Conservation (phyloP, 2,113 vertebrate species). For the Salvator merianae region DNA sequence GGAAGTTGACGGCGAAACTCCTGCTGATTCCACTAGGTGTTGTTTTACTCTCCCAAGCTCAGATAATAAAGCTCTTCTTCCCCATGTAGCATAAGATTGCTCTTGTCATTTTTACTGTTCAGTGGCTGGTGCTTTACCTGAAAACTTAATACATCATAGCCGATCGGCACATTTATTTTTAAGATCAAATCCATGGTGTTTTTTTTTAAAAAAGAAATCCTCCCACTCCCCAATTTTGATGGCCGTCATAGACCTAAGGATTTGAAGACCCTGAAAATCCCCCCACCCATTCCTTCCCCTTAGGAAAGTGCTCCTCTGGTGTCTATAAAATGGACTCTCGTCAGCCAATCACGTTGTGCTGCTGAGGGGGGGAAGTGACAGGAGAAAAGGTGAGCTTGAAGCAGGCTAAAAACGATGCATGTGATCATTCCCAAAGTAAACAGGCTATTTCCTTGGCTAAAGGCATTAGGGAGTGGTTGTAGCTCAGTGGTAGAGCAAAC, state of each 20-base stretch:
- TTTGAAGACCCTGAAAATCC: not conserved
- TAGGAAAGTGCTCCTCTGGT: too few relatives aligned
- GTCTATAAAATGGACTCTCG: constrained; percentile 64
- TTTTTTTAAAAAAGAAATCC: constrained; percentile 9
- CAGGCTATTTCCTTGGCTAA: too few relatives aligned
- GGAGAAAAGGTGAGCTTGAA: too few relatives aligned
- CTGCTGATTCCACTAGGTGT: too few relatives aligned
- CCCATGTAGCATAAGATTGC: constrained; percentile 28
- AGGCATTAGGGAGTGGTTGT: too few relatives aligned
- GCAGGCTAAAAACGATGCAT: too few relatives aligned
- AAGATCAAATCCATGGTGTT: constrained; percentile 63
- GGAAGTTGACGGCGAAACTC: not conserved
- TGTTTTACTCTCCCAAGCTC: not conserved
- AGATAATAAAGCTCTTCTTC: constrained; percentile 21
- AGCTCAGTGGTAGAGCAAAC: too few relatives aligned
- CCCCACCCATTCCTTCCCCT: constrained; percentile 34
- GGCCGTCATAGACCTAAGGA: not conserved
- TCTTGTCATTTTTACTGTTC: constrained; percentile 44
- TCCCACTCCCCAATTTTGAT: not conserved
- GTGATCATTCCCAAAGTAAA: too few relatives aligned
- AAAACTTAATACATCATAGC: constrained; percentile 62
- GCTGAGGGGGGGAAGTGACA: too few relatives aligned
- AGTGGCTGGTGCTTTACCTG: constrained; percentile 55
- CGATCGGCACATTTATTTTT: constrained; percentile 59
- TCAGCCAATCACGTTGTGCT: too few relatives aligned